A percentile compares a stretch with the other conserved stretches of the same genome.
phyloP scores from a whole-genome alignment of 1,140 invertebrate genomes.

The Sarcophaga bullata region DNA sequence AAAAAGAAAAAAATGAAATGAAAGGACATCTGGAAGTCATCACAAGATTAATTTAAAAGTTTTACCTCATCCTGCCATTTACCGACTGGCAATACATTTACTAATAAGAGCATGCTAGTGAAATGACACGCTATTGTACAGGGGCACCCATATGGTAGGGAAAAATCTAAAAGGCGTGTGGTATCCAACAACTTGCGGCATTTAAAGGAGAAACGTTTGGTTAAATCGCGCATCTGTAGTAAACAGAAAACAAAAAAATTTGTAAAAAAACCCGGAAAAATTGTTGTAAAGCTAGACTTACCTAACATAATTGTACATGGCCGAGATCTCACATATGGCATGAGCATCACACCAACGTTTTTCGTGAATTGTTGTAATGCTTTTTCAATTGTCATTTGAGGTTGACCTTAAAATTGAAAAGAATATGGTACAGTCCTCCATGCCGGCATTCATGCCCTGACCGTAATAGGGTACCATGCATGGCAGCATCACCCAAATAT shows the following conservation, averaged over 20 bases:
- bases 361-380: slow-evolving; percentile 78
- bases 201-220: slow-evolving; percentile 76
- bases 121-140: slow-evolving; percentile 92
- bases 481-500: slow-evolving; percentile 98
- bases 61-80: slow-evolving; percentile 80
- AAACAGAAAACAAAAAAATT: neutral
- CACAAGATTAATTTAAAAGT: neutral
- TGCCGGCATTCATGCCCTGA: slow-evolving; percentile 99
- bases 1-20: neutral
- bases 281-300: slow-evolving; percentile 59
- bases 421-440: slow-evolving; percentile 94
- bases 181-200: slow-evolving; percentile 88
- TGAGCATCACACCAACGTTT: slow-evolving; percentile 83
- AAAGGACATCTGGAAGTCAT: neutral
- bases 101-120: slow-evolving; percentile 84
- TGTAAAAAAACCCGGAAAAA: neutral
- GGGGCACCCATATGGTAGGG: slow-evolving; percentile 86
- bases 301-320: slow-evolving; percentile 94
- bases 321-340: slow-evolving; percentile 94
- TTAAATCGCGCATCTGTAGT: slow-evolving; percentile 88
- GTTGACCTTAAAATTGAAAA: slow-evolving; percentile 79
- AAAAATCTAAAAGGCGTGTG: slow-evolving; percentile 77
- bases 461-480: slow-evolving; percentile 99
- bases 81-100: slow-evolving; percentile 80
- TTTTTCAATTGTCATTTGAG: slow-evolving; percentile 71